phyloP scores from a whole-genome alignment of 2,797 vertebrate genomes.

The Meda fulgida region DNA sequence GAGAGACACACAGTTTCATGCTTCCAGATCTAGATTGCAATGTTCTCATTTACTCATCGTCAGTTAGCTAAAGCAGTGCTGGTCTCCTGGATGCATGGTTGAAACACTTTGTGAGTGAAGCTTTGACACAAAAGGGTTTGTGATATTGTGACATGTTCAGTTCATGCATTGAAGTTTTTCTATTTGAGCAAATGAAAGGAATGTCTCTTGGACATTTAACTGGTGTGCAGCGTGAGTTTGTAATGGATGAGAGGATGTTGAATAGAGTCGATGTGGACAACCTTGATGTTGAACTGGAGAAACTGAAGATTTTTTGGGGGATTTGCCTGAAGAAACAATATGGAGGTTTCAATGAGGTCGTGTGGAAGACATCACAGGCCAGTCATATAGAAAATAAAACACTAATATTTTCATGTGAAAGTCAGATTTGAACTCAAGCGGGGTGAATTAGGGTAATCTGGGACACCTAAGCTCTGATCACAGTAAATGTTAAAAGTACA shows the following conservation, averaged over 20 bases:
- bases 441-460: neutral
- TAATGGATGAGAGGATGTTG: neutral
- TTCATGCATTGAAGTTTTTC: neutral
- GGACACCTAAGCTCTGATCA: neutral
- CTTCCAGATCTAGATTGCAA: neutral
- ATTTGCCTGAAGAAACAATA: conserved; percentile 20
- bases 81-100: neutral
- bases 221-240: neutral
- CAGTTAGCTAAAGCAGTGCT: neutral
- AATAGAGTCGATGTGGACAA: neutral
- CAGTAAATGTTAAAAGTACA: neutral
- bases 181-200: neutral
- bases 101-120: neutral
- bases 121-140: neutral
- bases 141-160: neutral
- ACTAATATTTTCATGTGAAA: neutral
- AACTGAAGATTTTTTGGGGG: too few relatives aligned
- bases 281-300: neutral
- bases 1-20: neutral
- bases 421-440: neutral
- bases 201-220: neutral
- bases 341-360: neutral
- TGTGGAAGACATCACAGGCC: neutral
- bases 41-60: neutral
- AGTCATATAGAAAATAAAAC: neutral